phyloP scores from a whole-genome alignment of 2,888 invertebrate genomes.

The Drosophila planitibia region DNA sequence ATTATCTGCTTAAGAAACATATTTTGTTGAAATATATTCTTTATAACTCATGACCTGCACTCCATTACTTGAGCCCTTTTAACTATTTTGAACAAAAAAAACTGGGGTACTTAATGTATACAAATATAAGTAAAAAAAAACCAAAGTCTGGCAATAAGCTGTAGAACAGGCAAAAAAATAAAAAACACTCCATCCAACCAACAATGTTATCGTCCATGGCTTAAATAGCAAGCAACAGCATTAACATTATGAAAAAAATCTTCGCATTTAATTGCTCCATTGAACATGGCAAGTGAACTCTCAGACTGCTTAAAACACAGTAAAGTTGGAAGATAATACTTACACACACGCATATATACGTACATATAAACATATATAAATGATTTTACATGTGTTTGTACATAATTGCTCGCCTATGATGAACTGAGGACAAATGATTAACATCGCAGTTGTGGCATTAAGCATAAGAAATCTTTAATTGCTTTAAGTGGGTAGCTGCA shows the following conservation, averaged over 20 bases:
- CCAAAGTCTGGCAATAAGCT: not conserved
- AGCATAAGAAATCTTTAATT: not conserved
- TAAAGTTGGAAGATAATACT: not conserved
- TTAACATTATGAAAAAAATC: not conserved
- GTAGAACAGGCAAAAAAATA: not conserved
- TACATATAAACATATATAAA: not conserved
- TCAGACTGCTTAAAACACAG: not conserved
- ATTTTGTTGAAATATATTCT: not conserved
- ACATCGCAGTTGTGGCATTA: not conserved
- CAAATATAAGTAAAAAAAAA: not conserved
- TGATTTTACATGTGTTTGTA: not conserved
- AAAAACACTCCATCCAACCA: not conserved
- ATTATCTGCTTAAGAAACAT: not conserved
- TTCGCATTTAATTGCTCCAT: conserved; percentile 8
- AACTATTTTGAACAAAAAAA: too few relatives aligned
- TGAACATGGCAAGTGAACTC: conserved; percentile 2
- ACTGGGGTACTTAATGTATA: not conserved
- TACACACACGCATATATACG: not conserved
- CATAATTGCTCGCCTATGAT: not conserved
- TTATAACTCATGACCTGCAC: not conserved
- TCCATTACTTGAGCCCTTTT: not conserved
- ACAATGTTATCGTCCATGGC: not conserved
- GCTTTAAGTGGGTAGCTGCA: conserved; percentile 2
- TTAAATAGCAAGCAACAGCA: conserved; percentile 4
- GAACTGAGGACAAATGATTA: conserved; percentile 5